These are phyloP conservation scores for Amniataba percoides DNA, from an alignment of 2,797 vertebrate species.

Conservation along the genomic window DNA sequence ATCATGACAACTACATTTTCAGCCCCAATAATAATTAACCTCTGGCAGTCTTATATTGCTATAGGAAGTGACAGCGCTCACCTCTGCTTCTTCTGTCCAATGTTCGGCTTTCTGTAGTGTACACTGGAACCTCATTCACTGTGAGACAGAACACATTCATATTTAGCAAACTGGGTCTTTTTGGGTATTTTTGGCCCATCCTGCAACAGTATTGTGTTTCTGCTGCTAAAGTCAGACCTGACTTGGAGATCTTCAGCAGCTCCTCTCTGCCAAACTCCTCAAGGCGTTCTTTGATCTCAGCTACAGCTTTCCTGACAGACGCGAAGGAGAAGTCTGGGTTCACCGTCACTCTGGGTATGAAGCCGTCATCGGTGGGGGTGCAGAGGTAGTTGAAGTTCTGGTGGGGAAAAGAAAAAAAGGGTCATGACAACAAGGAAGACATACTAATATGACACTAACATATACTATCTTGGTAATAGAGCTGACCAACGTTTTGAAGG, in stretches of 20 bases:
- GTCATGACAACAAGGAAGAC: neutral
- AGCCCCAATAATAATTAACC: conserved; percentile 53
- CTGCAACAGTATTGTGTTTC: neutral
- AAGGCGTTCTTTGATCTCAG: conserved; percentile 86
- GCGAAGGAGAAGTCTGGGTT: conserved; percentile 88
- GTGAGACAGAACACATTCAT: conserved; percentile 33
- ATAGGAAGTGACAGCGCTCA: conserved; percentile 54
- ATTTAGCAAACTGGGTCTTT: neutral
- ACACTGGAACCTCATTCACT: conserved; percentile 88
- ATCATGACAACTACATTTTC: neutral
- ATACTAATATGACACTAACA: too few relatives aligned
- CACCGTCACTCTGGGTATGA: conserved; percentile 84
- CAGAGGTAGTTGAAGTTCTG: conserved; percentile 90
- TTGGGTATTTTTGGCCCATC: neutral
- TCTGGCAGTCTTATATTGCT: neutral
- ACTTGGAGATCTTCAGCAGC: conserved; percentile 85
- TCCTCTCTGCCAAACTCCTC: conserved; percentile 87
- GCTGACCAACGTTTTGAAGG: neutral
- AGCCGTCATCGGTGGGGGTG: conserved; percentile 87
- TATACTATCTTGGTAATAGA: neutral
- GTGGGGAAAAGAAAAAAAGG: neutral
- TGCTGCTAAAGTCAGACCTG: conserved; percentile 76
- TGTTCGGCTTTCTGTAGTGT: conserved; percentile 85
- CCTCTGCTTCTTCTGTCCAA: conserved; percentile 85
- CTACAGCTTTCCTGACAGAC: conserved; percentile 85